Conservation (phyloP, 53 echinoderm and acorn worm genomes). For the Glandiceps talaboti region DNA sequence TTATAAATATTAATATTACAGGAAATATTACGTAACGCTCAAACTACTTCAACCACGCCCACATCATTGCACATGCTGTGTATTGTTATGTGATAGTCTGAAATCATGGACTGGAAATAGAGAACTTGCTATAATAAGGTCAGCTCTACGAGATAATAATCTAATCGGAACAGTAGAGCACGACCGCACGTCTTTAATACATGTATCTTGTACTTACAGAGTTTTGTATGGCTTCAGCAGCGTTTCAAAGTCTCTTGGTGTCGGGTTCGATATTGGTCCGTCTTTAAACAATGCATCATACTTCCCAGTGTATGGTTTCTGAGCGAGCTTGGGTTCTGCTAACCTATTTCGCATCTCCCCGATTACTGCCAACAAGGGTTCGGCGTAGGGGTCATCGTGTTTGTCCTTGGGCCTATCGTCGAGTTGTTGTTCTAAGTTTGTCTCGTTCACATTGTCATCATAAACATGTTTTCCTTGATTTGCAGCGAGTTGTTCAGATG, state of each 20-base stretch:
- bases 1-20: too few species aligned
- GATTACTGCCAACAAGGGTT: background rate
- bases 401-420: background rate
- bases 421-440: background rate
- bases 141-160: too few species aligned
- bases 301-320: slow-evolving; percentile 36
- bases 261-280: slow-evolving; percentile 21
- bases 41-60: too few species aligned
- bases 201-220: background rate
- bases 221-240: slow-evolving; percentile 21
- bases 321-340: slow-evolving; percentile 11
- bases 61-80: too few species aligned
- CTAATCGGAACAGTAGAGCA: too few species aligned
- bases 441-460: background rate
- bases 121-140: too few species aligned
- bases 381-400: background rate
- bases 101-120: too few species aligned
- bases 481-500: too few species aligned
- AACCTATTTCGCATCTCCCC: background rate
- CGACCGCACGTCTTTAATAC: too few species aligned
- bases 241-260: slow-evolving; percentile 16
- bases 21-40: too few species aligned
- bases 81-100: too few species aligned
- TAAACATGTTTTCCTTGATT: too few species aligned
- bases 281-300: slow-evolving; percentile 37